Base-by-base conservation (phyloP, 1,140 invertebrate species). In the Atta cephalotes region DNA sequence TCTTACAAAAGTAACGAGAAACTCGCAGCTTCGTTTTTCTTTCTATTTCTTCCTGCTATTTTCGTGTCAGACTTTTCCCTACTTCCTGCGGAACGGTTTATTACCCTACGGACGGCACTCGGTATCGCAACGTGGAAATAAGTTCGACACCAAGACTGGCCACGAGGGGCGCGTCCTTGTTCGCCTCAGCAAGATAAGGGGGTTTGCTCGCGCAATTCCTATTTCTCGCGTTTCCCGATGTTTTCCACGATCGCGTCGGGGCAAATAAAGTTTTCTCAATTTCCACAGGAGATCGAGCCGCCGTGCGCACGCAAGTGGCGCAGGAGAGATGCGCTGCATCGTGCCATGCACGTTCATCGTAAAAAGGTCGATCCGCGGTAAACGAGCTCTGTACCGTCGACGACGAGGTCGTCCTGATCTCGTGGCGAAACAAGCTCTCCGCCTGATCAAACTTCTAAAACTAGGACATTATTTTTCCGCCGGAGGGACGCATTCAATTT, bases 201-300 rank as follows among this genome's bases (percentile, higher is more conserved):
- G 88, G 86, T 92, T 92, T 87, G 68, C 86, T 84, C 88, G 82
- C 86, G 90, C 92, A 87, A 93, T 93, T 93, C 89, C 92, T 89
- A 94, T 93, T 93, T 93, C 92, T 89, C 86, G 86, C 92, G 68
- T 88, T 62, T 35, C 89, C 90, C 88, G 90, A 93, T 93, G 90
- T 85, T 91, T 92, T 93, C 89, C 91, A 85, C 81, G 72, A 87
- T 35, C 65, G 80, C 87, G 51, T 10, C 76, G 88, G 88, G 90
- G 93, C 90, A 92, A 93, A 93, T 94, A 94, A 93, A 94, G 92
- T 94, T 94, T 93, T 91, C 90, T 92, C 91, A 91, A 92, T 94
- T 93, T 93, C 92, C 85, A 88, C 85, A 53, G 63, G 25, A 86
- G 66, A 88, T 86, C 71, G 74, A 72, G 71, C 56, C 84, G 70